A percentile compares a stretch with the other conserved stretches of the same genome.
phyloP scores from a whole-genome alignment of 2,113 vertebrate genomes.

The Dermatemys mawii region DNA sequence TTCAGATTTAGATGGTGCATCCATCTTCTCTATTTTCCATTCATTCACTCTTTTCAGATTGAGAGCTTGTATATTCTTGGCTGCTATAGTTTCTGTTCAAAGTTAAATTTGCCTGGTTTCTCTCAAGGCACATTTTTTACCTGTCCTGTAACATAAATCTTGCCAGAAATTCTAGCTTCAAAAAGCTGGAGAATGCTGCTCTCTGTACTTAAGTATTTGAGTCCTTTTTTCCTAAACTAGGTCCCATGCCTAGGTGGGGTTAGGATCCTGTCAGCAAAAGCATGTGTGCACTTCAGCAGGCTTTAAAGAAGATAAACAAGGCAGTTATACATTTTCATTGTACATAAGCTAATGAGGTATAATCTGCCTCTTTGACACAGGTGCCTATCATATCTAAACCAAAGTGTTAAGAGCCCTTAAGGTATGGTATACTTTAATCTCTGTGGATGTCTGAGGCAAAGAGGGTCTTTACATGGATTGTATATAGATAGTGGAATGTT shows the following conservation, averaged over 20 bases:
- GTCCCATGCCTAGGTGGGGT: accelerated
- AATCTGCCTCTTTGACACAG: neutral
- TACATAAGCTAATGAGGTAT: neutral
- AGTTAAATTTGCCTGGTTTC: neutral
- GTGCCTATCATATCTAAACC: neutral
- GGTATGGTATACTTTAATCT: neutral
- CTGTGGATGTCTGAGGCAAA: neutral
- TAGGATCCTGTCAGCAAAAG: neutral
- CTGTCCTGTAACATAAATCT: neutral
- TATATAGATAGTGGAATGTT: neutral
- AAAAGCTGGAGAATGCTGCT: neutral
- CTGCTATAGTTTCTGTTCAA: neutral
- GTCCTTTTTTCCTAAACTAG: neutral
- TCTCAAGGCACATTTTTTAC: neutral
- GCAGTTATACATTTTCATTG: neutral
- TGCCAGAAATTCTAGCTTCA: neutral
- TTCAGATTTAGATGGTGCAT: neutral
- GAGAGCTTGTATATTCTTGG: neutral
- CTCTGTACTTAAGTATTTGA: neutral
- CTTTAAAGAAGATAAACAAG: neutral
- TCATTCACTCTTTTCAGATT: neutral
- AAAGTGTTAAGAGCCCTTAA: neutral
- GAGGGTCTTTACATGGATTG: neutral
- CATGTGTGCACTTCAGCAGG: neutral
- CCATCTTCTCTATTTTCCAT: neutral